Conservation (phyloP, 2,888 invertebrate genomes). For the Lepidonotus clava region DNA sequence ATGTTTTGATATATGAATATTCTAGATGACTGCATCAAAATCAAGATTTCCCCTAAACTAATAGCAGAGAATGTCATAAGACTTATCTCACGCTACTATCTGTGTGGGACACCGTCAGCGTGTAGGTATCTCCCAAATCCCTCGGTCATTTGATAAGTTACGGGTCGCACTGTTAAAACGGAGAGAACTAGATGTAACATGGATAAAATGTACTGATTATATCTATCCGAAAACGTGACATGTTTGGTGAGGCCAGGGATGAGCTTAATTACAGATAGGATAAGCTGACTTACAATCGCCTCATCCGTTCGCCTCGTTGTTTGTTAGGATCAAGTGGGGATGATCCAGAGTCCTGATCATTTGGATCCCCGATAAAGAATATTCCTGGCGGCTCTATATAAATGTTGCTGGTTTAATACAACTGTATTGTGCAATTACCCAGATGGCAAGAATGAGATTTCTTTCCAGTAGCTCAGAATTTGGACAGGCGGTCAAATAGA, state of each 20-base stretch:
- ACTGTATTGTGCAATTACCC: too few species aligned
- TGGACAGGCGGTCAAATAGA: too few species aligned
- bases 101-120: too few species aligned
- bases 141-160: neutral
- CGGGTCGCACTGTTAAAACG: neutral
- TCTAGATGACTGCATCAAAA: too few species aligned
- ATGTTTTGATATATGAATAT: too few species aligned
- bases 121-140: neutral
- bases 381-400: too few species aligned
- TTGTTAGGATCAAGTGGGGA: conserved; percentile 18
- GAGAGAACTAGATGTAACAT: conserved; percentile 6
- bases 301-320: conserved; percentile 39
- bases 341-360: neutral
- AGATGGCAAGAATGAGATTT: too few species aligned
- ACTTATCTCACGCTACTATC: too few species aligned
- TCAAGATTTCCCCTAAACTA: too few species aligned
- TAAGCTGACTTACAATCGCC: conserved; percentile 7
- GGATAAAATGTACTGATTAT: neutral
- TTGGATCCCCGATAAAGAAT: neutral
- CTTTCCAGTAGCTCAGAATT: too few species aligned
- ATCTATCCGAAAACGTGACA: neutral
- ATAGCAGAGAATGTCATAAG: too few species aligned
- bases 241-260: conserved; percentile 7
- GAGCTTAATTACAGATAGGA: conserved; percentile 38
- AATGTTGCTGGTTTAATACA: too few species aligned